phyloP scores from a whole-genome alignment of 2,888 invertebrate genomes.

The Carterocephalus palaemon region DNA sequence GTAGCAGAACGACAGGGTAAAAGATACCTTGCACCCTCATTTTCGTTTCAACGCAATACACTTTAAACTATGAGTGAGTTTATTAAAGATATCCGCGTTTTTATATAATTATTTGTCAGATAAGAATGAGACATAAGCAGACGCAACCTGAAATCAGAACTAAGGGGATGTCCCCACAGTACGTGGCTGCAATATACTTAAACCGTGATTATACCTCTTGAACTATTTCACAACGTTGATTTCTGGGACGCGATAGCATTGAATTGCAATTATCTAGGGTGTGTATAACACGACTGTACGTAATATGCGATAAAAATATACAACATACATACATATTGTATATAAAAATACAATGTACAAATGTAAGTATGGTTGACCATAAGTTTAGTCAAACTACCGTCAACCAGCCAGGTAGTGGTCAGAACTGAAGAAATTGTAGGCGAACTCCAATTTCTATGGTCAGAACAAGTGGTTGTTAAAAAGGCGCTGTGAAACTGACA shows the following conservation, averaged over 20 bases:
- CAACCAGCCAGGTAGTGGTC: too few species aligned
- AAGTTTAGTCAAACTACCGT: too few species aligned
- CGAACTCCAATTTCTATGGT: too few species aligned
- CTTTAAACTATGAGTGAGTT: not conserved
- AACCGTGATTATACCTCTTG: not conserved
- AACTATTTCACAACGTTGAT: not conserved
- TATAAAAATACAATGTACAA: too few species aligned
- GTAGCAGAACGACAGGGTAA: not conserved
- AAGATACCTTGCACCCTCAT: constrained; percentile 7
- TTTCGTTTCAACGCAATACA: not conserved
- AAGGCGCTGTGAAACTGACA: too few species aligned
- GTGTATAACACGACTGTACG: too few species aligned
- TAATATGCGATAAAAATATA: too few species aligned
- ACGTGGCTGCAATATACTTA: constrained; percentile 1
- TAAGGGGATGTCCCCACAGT: constrained; percentile 9
- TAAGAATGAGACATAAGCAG: not conserved
- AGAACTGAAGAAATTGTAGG: too few species aligned
- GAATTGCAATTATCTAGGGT: not conserved
- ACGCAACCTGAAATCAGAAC: not conserved
- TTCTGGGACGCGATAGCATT: not conserved
- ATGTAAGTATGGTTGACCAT: too few species aligned
- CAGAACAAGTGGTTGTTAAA: too few species aligned
- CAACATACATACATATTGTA: too few species aligned
- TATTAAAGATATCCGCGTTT: not conserved
- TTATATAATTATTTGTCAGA: constrained; percentile 15